Conservation (phyloP, 2,888 invertebrate genomes). For the Papilio protenor region DNA sequence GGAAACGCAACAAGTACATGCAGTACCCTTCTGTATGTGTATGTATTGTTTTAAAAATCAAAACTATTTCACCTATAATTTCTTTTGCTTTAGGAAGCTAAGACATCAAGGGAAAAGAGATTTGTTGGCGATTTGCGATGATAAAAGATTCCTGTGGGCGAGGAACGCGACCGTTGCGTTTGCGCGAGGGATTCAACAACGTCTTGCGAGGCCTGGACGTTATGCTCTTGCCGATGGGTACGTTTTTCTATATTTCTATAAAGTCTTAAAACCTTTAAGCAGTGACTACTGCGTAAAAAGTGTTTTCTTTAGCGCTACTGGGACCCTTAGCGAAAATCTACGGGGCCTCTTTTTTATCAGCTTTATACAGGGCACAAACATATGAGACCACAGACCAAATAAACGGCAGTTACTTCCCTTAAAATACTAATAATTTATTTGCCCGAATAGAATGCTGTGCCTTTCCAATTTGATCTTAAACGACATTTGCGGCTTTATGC, state of each 20-base stretch:
- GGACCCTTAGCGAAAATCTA: no score
- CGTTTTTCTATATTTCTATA: slow-evolving; percentile 19
- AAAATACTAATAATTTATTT: background rate
- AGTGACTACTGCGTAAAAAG: no score
- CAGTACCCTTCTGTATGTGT: background rate
- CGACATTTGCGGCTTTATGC: slow-evolving; percentile 68
- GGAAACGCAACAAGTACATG: slow-evolving; percentile 61
- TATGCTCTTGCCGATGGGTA: slow-evolving; percentile 72
- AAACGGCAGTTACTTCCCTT: background rate
- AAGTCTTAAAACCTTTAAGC: background rate
- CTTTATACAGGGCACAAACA: no score
- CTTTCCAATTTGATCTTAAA: slow-evolving; percentile 71
- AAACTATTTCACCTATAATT: background rate
- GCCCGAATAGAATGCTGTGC: slow-evolving; percentile 67
- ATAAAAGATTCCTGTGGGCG: slow-evolving; percentile 72
- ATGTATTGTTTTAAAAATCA: background rate
- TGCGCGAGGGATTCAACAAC: slow-evolving; percentile 72
- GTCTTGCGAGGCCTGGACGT: slow-evolving; percentile 65
- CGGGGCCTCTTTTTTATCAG: no score
- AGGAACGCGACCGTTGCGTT: slow-evolving; percentile 75
- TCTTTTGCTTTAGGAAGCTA: slow-evolving; percentile 48
- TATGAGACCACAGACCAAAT: no score
- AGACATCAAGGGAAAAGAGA: slow-evolving; percentile 67
- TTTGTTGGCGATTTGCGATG: slow-evolving; percentile 61
- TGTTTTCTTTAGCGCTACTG: no score